A percentile compares a stretch with the other conserved stretches of the same genome.
phyloP scores from a whole-genome alignment of 2,113 vertebrate species.

The Nipponia nippon region DNA sequence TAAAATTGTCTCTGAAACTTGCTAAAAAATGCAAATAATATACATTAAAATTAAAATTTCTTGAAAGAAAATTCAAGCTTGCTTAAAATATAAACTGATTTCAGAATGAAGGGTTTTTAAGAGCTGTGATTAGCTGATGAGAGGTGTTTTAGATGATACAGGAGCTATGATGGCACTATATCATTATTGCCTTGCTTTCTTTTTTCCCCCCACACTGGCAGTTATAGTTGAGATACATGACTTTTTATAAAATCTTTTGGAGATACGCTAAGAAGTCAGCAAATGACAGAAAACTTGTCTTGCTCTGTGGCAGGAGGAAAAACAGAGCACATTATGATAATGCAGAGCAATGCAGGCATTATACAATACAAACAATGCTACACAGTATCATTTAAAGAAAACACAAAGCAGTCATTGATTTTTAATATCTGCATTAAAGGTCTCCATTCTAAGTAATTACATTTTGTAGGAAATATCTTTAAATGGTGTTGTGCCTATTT shows the following conservation, averaged over 20 bases:
- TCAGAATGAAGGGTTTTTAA: not conserved
- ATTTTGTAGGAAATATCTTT: slow-evolving; percentile 47
- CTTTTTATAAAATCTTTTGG: slow-evolving; percentile 5
- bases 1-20: slow-evolving; percentile 24
- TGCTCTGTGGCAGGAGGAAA: not conserved
- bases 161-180: not conserved
- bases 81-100: not conserved
- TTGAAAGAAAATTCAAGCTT: slow-evolving; percentile 23
- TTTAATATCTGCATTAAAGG: slow-evolving; percentile 59
- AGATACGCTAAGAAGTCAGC: not conserved
- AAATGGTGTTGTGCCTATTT: slow-evolving; percentile 26
- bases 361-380: slow-evolving; percentile 24
- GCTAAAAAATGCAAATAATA: slow-evolving; percentile 38
- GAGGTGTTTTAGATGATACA: not conserved
- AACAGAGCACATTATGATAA: not conserved
- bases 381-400: slow-evolving; percentile 19
- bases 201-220: not conserved
- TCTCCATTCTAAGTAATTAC: slow-evolving; percentile 47
- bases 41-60: slow-evolving; percentile 37
- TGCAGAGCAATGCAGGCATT: not conserved
- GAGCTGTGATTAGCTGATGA: slow-evolving; percentile 35
- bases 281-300: slow-evolving; percentile 20
- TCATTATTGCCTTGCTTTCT: not conserved
- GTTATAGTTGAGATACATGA: not conserved
- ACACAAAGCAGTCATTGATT: slow-evolving; percentile 44